Evolutionary conservation across 2,797 vertebrate genomes (phyloP).

Genomic region (Acanthurus leucopareius): DNA sequence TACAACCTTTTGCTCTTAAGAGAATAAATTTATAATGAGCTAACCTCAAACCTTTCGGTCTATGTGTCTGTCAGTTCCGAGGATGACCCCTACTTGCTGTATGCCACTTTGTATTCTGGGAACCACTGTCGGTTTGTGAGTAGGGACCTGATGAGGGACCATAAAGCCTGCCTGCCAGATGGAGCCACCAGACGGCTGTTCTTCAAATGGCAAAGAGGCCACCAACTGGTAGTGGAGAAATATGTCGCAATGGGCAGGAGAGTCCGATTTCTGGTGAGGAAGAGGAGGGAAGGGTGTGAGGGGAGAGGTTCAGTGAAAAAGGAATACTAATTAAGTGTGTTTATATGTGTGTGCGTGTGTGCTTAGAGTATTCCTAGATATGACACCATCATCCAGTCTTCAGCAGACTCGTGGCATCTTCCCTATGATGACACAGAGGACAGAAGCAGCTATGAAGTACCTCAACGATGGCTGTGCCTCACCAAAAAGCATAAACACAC

Average conservation of each 20-base stretch:
- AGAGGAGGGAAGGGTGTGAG: neutral
- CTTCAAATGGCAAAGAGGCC: conserved; percentile 97
- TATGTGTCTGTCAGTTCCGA: conserved; percentile 86
- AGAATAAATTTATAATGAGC: neutral
- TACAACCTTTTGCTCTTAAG: no score
- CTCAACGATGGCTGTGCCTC: conserved; percentile 94
- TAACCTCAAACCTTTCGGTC: neutral
- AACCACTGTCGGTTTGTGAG: conserved; percentile 93
- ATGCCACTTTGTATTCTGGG: conserved; percentile 93
- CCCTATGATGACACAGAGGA: conserved; percentile 91
- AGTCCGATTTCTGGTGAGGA: conserved; percentile 89
- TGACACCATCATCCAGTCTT: conserved; percentile 93
- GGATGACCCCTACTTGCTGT: conserved; percentile 96
- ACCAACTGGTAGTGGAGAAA: conserved; percentile 87
- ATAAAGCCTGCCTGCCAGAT: conserved; percentile 93
- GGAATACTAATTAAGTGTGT: neutral
- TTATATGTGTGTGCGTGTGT: conserved; percentile 26
- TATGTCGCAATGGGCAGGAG: conserved; percentile 57
- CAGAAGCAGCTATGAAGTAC: conserved; percentile 89
- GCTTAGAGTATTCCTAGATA: conserved; percentile 85
- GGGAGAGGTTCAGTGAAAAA: neutral
- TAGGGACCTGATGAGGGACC: conserved; percentile 94
- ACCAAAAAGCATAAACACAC: conserved; percentile 49
- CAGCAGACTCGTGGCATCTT: conserved; percentile 92
- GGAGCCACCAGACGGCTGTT: conserved; percentile 87